Evolutionary conservation across 2,797 vertebrate species (phyloP), one percentile per base, ranked within the genome.

Genomic region (Myotis findleyi): DNA sequence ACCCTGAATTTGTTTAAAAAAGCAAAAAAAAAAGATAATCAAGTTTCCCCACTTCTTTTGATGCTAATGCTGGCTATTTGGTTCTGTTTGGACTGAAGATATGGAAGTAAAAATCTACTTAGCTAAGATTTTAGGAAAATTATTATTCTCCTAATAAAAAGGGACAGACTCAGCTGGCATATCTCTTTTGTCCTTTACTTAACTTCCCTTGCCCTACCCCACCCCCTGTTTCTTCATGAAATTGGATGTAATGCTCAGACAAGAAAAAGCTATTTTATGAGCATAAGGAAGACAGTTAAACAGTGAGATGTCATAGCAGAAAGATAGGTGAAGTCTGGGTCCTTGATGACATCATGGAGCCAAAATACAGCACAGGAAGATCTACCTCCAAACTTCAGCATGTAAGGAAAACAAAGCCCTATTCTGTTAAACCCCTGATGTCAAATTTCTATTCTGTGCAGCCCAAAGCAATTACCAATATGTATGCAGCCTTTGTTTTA

Each of bases 121-220:
- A 27, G 30, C 85, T 76, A 77, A 49, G 11, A 49, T 55, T 91
- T 88, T 69, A 86, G 51, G 38, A 41, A 93, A 95, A 66, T 21
- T 9, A 38, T 55, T 86, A 10, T 44, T 91, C 87, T 84, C 27
- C 21, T 44, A 62, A 84, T 33, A 47, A 59, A 87, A 91, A 86
- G 36, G 38, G 25, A 57, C 11, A 71, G 23, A 85, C 4, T 87
- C 7, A 16, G 0, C 18, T 25, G 30, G 41, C 3, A 5, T 47
- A 21, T 83, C 23, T 64, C 5, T n/a, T 72, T 90, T 75, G 16
- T 23, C 36, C 5, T 84, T 82, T 33, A 21, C n/a, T 57, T 53
- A 30, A 3, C 47, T 16, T 86, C n/a, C 36, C 2, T 59, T 53
- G 3, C 10, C 7, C 14, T 9, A 36, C 7, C 0, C 1, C 36